Evolutionary conservation across 2,113 vertebrate genomes (phyloP).

Genomic region (Takifugu bimaculatus): DNA sequence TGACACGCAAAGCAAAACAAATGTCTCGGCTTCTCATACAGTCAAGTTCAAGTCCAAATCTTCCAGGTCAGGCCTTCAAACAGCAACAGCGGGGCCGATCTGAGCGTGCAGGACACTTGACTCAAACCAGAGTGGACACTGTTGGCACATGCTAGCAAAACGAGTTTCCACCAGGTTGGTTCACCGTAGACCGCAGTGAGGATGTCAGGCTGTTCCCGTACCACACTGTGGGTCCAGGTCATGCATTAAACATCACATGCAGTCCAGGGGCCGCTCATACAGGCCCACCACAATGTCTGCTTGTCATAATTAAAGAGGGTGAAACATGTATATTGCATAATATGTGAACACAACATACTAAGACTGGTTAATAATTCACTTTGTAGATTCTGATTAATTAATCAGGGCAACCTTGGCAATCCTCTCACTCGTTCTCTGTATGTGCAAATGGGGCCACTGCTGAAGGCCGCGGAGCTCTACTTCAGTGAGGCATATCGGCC

Average conservation of each 20-base stretch:
- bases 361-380: slow-evolving; percentile 63
- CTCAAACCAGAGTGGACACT: slow-evolving; percentile 22
- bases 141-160: slow-evolving; percentile 15
- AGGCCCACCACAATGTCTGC: slow-evolving; percentile 38
- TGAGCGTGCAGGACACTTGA: slow-evolving; percentile 30
- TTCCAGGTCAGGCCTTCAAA: slow-evolving; percentile 16
- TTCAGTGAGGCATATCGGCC: too few relatives aligned
- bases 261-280: slow-evolving; percentile 36
- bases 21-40: not conserved
- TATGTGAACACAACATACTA: slow-evolving; percentile 58
- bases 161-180: slow-evolving; percentile 41
- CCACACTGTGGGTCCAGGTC: slow-evolving; percentile 6
- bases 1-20: not conserved
- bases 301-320: slow-evolving; percentile 52
- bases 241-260: slow-evolving; percentile 65
- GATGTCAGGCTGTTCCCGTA: slow-evolving; percentile 33
- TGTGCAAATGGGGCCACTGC: slow-evolving; percentile 12
- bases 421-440: slow-evolving; percentile 1
- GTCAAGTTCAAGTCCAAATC: not conserved
- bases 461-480: slow-evolving; percentile 6
- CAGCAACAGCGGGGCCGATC: slow-evolving; percentile 4
- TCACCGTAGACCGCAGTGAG: slow-evolving; percentile 37
- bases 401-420: slow-evolving; percentile 37
- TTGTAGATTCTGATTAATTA: slow-evolving; percentile 61
- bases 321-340: slow-evolving; percentile 63